These are phyloP conservation scores for Synanthedon myopaeformis DNA, from an alignment of 2,888 invertebrate genomes.

Conservation along the genomic window DNA sequence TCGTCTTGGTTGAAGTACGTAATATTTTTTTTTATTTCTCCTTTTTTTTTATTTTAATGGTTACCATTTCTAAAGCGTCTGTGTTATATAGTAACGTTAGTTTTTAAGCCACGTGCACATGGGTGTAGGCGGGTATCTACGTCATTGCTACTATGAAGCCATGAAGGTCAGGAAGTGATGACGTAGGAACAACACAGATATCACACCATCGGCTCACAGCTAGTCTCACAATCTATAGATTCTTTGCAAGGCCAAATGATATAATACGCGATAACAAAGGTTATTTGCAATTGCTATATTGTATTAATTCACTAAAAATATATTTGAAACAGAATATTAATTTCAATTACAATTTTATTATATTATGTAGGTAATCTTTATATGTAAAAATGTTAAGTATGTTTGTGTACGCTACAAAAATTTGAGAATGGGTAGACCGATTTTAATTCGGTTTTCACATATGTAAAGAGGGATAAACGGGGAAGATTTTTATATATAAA, in stretches of 20 bases:
- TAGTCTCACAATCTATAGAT: conserved; percentile 48
- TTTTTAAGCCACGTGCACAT: conserved; percentile 38
- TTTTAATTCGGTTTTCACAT: no score
- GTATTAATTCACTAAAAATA: background rate
- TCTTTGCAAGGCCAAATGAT: conserved; percentile 50
- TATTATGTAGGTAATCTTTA: no score
- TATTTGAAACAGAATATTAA: conserved; percentile 25
- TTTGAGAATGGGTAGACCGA: no score
- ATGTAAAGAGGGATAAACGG: no score
- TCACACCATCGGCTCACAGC: conserved; percentile 30
- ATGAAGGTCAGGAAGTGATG: conserved; percentile 62
- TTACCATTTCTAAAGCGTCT: background rate
- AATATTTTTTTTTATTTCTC: conserved; percentile 24
- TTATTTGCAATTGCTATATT: background rate
- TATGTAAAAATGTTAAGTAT: no score
- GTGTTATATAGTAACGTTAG: background rate
- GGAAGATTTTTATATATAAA: no score
- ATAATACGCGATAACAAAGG: conserved; percentile 13
- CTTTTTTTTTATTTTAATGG: background rate
- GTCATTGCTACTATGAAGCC: conserved; percentile 41
- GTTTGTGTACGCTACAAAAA: no score
- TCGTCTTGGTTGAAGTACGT: conserved; percentile 67
- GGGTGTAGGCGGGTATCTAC: conserved; percentile 49
- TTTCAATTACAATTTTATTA: no score
- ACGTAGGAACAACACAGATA: conserved; percentile 23